Conservation (phyloP, 1,140 invertebrate genomes). For the Chlorops oryzae region DNA sequence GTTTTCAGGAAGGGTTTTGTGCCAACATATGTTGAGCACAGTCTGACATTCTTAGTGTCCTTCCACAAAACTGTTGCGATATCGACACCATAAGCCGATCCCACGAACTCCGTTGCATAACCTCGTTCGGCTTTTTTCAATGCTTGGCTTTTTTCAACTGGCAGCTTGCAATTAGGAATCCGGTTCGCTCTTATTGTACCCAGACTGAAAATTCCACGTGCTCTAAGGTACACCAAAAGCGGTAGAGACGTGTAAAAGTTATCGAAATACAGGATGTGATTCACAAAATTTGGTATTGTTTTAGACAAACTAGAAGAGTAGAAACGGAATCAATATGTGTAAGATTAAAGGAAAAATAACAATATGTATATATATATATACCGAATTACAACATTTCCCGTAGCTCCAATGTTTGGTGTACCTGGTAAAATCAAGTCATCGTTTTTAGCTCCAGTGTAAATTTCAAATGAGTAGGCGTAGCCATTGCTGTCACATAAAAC, state of each 20-base stretch:
- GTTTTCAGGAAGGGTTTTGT: neutral
- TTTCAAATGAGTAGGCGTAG: no score
- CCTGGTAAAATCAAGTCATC: no score
- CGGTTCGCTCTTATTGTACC: neutral
- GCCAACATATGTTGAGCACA: conserved; percentile 1
- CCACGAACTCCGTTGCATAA: conserved; percentile 1
- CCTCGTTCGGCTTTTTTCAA: no score
- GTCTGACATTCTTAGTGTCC: neutral
- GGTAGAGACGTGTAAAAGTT: neutral
- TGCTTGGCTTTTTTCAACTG: neutral
- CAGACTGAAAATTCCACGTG: neutral
- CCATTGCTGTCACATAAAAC: no score
- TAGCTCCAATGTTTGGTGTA: no score
- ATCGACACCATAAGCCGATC: neutral
- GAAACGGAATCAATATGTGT: no score
- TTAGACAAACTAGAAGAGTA: neutral
- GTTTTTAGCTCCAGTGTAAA: no score
- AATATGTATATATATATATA: no score
- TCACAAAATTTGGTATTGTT: conserved; percentile 1
- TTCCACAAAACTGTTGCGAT: neutral
- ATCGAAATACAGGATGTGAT: conserved; percentile 1
- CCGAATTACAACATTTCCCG: no score
- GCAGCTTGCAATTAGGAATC: neutral
- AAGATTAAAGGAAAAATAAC: no score
- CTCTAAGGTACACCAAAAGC: neutral